Evolutionary conservation across 2,888 invertebrate genomes (phyloP).

Genomic region (Eutolmus rufibarbis): DNA sequence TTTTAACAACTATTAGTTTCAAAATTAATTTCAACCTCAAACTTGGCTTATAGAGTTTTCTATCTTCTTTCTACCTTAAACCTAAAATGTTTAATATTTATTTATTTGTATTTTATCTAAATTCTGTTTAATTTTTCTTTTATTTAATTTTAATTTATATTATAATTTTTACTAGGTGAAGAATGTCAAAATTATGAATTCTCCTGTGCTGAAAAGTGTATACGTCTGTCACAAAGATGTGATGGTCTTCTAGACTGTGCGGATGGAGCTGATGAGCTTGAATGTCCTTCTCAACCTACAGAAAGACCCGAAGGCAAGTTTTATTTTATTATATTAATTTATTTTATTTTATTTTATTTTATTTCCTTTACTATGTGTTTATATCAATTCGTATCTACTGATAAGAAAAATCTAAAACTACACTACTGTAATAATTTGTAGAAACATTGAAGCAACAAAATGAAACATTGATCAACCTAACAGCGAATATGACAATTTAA

Average conservation of each 20-base stretch:
- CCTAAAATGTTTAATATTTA: neutral
- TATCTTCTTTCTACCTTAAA: too few species aligned
- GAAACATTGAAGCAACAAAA: neutral
- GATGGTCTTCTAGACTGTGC: conserved; percentile 69
- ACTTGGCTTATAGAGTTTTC: neutral
- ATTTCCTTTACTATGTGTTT: neutral
- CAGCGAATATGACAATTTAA: neutral
- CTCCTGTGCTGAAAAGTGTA: conserved; percentile 70
- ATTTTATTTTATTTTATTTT: neutral
- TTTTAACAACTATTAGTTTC: conserved; percentile 19
- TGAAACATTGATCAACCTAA: neutral
- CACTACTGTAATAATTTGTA: neutral
- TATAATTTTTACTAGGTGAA: neutral
- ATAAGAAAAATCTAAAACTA: neutral
- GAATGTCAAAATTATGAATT: conserved; percentile 64
- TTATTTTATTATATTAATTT: neutral
- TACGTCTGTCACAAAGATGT: conserved; percentile 66
- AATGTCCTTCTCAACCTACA: conserved; percentile 61
- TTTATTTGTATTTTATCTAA: neutral
- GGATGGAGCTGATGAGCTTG: conserved; percentile 71
- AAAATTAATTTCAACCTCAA: neutral
- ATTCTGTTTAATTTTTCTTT: conserved; percentile 1
- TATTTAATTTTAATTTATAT: conserved; percentile 3
- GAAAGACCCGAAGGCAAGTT: neutral
- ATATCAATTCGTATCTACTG: neutral